These are phyloP conservation scores for Anguilla rostrata DNA, from an alignment of 2,113 vertebrate species.

Conservation along the genomic window DNA sequence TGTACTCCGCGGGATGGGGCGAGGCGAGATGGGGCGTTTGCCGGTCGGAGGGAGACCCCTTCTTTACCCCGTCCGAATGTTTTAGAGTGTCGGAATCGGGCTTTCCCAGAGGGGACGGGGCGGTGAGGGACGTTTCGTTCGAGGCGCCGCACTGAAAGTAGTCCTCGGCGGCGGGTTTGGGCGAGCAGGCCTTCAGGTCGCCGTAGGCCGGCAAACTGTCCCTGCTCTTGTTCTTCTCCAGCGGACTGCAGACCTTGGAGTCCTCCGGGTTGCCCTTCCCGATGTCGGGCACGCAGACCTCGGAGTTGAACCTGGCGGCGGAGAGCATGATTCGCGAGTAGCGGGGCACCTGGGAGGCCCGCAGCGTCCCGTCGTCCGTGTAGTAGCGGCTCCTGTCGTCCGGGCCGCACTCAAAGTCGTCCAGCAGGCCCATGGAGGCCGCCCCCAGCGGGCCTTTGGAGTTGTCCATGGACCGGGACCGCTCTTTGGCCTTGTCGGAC, in stretches of 20 bases:
- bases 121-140: slow-evolving; percentile 93
- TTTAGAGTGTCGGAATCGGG: slow-evolving; percentile 87
- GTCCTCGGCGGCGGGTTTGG: slow-evolving; percentile 87
- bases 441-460: slow-evolving; percentile 88
- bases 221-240: slow-evolving; percentile 84
- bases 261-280: slow-evolving; percentile 79
- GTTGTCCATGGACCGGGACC: slow-evolving; percentile 97
- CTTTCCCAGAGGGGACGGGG: slow-evolving; percentile 90
- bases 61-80: slow-evolving; percentile 86
- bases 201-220: slow-evolving; percentile 86
- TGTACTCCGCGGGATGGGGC: slow-evolving; percentile 82
- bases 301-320: slow-evolving; percentile 76
- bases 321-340: slow-evolving; percentile 81
- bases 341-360: slow-evolving; percentile 77
- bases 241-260: slow-evolving; percentile 78
- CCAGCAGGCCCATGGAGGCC: slow-evolving; percentile 79
- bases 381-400: slow-evolving; percentile 88
- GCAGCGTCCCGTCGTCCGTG: slow-evolving; percentile 86
- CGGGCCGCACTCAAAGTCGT: slow-evolving; percentile 84
- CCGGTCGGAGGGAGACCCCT: slow-evolving; percentile 84
- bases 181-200: slow-evolving; percentile 85
- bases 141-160: slow-evolving; percentile 99
- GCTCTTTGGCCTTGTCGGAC: slow-evolving; percentile 93
- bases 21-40: slow-evolving; percentile 82
- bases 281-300: slow-evolving; percentile 87